phyloP scores from a whole-genome alignment of 1,140 invertebrate genomes.

The Caenorhabditis tropicalis region DNA sequence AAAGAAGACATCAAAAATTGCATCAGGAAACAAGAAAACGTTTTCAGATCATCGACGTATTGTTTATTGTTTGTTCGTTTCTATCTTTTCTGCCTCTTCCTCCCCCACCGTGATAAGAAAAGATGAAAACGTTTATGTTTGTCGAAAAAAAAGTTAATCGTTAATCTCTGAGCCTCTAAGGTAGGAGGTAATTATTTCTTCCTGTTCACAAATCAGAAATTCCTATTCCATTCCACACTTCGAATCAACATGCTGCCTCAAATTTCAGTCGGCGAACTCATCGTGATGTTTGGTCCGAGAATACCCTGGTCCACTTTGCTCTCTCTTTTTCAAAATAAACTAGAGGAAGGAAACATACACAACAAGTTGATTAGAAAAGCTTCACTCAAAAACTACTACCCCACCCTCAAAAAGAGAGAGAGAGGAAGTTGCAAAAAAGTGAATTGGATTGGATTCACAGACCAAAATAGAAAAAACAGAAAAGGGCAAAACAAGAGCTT shows the following conservation, averaged over 20 bases:
- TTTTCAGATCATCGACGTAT: not conserved
- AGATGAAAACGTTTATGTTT: slow-evolving; percentile 32
- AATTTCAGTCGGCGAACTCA: not conserved
- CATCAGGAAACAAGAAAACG: not conserved
- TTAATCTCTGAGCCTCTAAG: slow-evolving; percentile 23
- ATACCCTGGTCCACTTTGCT: not conserved
- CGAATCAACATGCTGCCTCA: not conserved
- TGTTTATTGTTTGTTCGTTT: slow-evolving; percentile 5
- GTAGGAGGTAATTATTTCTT: not conserved
- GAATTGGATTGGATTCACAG: not conserved
- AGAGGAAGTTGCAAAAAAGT: not conserved
- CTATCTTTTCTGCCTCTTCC: not conserved
- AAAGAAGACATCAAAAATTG: not conserved
- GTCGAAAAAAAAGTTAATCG: slow-evolving; percentile 14
- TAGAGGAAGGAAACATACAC: not conserved
- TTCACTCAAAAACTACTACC: not conserved
- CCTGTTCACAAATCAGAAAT: not conserved
- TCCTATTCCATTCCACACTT: not conserved
- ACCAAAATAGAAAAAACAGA: not conserved
- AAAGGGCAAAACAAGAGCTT: not conserved
- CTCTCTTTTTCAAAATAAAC: not conserved
- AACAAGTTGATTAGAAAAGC: slow-evolving; percentile 14
- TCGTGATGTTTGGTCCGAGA: slow-evolving; percentile 25
- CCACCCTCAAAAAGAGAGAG: not conserved
- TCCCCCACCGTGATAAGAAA: not conserved